Base-by-base conservation (phyloP, 1,140 invertebrate species). In the Lepidurus apus region DNA sequence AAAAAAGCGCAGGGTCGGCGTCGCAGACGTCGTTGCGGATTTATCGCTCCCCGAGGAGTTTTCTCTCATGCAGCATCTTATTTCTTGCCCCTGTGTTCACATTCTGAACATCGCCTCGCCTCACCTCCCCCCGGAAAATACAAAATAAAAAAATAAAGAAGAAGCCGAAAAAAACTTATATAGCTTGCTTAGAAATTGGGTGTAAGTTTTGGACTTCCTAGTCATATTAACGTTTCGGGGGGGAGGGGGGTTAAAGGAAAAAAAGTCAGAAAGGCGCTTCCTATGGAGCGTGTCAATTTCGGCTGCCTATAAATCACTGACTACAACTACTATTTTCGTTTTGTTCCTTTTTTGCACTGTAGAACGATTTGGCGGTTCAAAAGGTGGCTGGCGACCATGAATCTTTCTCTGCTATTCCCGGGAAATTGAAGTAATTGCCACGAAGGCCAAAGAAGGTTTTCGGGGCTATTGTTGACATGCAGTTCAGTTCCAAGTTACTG, bases 11-110 rank as follows among this genome's bases (percentile, higher is more conserved):
- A 47, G 45, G 45, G 45, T 47, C 45, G 45, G 45, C 53, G 53
- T 65, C 53, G 53, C 53, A 65, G 53, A 65, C 53, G 53, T 65
- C 53, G 53, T 65, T 65, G 53, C 53, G 53, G 53, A 65, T 65
- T 65, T 65, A 65, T 65, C 53, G 53, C 53, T 65, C 53, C 53
- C 21, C 21, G 53, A 7, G 13, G 53, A 65, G 53, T 65, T 65
- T 65, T 65, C 53, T 65, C 53, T 13, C 21, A 65, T 65, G 53
- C 53, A 65, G 53, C 53, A 17, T 65, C 53, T 65, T 65, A 65
- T 65, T 65, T 65, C 53, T 34, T 65, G 53, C 53, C 13, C 53
- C 53, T 65, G n/a, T 9, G 53, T 65, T 13, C 53, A 21, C 53
- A 17, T 65, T 65, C 53, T 65, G 53, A n/a, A 65, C 53, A 47